Evolutionary conservation across 2,888 invertebrate genomes (phyloP).

Genomic region (Tetranychus truncatus): DNA sequence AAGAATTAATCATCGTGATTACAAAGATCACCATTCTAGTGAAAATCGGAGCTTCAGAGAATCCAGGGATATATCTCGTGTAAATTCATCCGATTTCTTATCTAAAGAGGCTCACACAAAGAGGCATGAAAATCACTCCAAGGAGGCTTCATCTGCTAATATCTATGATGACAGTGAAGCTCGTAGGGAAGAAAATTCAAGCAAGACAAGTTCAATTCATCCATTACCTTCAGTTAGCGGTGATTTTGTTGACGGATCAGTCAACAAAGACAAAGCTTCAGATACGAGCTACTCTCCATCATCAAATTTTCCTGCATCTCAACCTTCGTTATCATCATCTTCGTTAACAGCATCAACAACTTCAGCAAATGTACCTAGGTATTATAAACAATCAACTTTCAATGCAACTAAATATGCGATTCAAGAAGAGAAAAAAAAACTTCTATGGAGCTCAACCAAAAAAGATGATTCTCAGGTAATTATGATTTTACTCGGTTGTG

Average conservation of each 20-base stretch:
- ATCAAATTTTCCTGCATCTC: background rate
- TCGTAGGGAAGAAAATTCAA: no score
- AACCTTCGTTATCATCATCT: background rate
- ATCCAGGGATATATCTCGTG: background rate
- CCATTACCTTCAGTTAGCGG: no score
- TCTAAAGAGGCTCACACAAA: no score
- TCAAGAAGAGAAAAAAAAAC: slow-evolving; percentile 73
- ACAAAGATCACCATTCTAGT: background rate
- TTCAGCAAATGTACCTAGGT: slow-evolving; percentile 22
- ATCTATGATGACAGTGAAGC: no score
- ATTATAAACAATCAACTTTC: slow-evolving; percentile 35
- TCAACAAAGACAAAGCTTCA: no score
- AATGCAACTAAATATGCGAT: slow-evolving; percentile 63
- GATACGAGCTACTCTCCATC: no score
- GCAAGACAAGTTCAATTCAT: no score
- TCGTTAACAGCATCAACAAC: background rate
- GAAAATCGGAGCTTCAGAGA: background rate
- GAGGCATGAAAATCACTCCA: no score
- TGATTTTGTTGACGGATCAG: no score
- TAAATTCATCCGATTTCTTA: no score
- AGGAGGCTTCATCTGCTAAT: no score
- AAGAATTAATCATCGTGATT: background rate
- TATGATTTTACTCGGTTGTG: slow-evolving; percentile 3
- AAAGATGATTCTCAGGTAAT: slow-evolving; percentile 38
- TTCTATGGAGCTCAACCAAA: slow-evolving; percentile 54